Base-by-base conservation (phyloP, 1,140 invertebrate genomes). In the Euura lappo region DNA sequence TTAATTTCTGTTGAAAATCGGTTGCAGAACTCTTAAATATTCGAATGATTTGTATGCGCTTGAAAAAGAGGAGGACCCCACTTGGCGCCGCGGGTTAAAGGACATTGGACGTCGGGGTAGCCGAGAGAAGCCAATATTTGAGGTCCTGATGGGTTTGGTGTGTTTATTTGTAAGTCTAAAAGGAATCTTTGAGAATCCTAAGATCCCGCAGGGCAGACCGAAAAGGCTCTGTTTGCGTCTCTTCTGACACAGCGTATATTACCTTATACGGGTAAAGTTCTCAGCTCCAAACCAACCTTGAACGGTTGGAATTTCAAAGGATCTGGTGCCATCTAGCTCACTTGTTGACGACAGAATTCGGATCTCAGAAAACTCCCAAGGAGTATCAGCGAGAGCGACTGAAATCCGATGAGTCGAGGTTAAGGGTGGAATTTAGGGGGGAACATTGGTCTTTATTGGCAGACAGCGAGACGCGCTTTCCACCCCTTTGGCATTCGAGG, bases 141-240 rank as follows among this genome's bases (percentile, higher is more conserved):
- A 60, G 51, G 13, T 60, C 51, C 13, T 60, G 51, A 60, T 60
- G 51, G 51, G 28, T 60, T 11, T 8, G 47, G 13, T 6, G 51
- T 60, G 13, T 60, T 60, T 60, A 60, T 60, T 60, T 60, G 51
- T 60, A 60, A 60, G 51, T 60, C 51, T 60, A 60, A 60, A n/a
- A 60, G 8, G 51, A 60, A n/a, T n/a, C 51, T 8, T n/a, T n/a
- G 28, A n/a, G 51, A 60, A 60, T 8, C 13, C 51, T 8, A 8
- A n/a, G 51, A n/a, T 8, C 51, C 51, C 51, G 51, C 3, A 60
- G 51, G 28, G 28, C 28, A 28, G 28, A 28, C 28, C 28, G 28
- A 28, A 28, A 1, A 28, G 28, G 28, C 28, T 28, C 28, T 28
- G 28, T 28, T 28, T 28, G 28, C 28, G 28, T 28, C 28, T 28